Conservation (phyloP, 2,797 vertebrate genomes). For the Oceanodroma leucorhoa region DNA sequence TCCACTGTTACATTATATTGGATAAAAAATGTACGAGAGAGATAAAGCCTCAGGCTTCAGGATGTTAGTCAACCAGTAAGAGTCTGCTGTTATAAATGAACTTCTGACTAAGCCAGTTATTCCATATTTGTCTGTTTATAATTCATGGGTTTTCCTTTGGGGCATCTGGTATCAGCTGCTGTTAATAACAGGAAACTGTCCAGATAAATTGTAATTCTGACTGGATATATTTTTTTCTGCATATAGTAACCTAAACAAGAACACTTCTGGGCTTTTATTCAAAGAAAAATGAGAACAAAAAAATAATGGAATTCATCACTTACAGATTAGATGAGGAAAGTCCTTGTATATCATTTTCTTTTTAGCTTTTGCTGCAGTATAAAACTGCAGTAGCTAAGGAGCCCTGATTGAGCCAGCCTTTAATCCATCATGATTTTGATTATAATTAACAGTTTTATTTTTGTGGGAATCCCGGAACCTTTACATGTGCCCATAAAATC, state of each 20-base stretch:
- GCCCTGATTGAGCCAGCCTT: neutral
- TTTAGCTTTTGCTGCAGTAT: neutral
- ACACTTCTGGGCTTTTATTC: neutral
- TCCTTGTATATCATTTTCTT: neutral
- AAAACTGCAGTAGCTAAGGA: neutral
- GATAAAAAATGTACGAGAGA: neutral
- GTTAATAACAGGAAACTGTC: neutral
- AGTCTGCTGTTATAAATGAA: neutral
- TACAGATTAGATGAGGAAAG: neutral
- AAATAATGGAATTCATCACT: neutral
- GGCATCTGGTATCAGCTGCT: neutral
- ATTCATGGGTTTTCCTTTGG: neutral
- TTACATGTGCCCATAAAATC: neutral
- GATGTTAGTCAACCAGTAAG: neutral
- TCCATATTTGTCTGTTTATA: neutral
- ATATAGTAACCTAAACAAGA: neutral
- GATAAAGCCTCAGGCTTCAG: neutral
- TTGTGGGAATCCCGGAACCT: neutral
- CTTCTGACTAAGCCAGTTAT: neutral
- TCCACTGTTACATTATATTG: neutral
- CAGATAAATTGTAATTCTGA: neutral
- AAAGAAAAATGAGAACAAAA: neutral
- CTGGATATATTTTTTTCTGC: neutral
- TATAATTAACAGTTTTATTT: neutral
- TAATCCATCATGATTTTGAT: neutral